Base-by-base conservation (phyloP, 2,888 invertebrate species). In the Petrolisthes cinctipes region DNA sequence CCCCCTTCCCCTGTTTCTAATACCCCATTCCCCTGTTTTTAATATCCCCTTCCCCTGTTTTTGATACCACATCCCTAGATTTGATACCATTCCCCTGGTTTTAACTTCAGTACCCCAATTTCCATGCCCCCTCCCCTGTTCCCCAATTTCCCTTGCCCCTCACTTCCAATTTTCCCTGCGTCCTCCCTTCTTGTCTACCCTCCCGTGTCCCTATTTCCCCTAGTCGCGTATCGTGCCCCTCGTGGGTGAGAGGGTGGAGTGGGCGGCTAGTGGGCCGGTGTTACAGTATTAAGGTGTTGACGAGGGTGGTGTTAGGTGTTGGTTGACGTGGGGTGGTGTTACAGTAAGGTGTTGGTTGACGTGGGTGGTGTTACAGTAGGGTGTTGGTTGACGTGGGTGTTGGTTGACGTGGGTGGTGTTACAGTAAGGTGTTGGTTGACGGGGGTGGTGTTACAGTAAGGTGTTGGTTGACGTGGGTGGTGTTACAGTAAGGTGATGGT, bases 331-430 rank as follows among this genome's bases (percentile, higher is more conserved):
- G n/a, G 81, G 57, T 23, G 37, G 73, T 82, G 73, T 83, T 56
- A 66, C n/a, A 68, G 82, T 82, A 4, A 14, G n/a, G 53, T 14
- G 17, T 53, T 83, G 54, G 73, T 83, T 73, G 79, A 53, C 20
- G 85, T 85, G 54, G 83, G 14, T 73, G 83, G 37, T 61, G 83
- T 51, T 73, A 61, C 61, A 61, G 66, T 37, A 37, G 57, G 20
- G 61, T 71, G 71, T 68, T 84, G 84, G 76, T 51, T 68, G 68
- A 17, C 7, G 81, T 66, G 23, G 76, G 80, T 61, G 51, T 68
- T 51, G 90, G 90, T 71, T 23, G 90, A n/a, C n/a, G n/a, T n/a
- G n/a, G 9, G 14, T 61, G 61, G 7, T 61, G 7, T 7, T 61
- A 14, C 14, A 7, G 14, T 61, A 61, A 9, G 14, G 61, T 61